phyloP scores from a whole-genome alignment of 2,113 vertebrate species.

The Mustelus asterias region DNA sequence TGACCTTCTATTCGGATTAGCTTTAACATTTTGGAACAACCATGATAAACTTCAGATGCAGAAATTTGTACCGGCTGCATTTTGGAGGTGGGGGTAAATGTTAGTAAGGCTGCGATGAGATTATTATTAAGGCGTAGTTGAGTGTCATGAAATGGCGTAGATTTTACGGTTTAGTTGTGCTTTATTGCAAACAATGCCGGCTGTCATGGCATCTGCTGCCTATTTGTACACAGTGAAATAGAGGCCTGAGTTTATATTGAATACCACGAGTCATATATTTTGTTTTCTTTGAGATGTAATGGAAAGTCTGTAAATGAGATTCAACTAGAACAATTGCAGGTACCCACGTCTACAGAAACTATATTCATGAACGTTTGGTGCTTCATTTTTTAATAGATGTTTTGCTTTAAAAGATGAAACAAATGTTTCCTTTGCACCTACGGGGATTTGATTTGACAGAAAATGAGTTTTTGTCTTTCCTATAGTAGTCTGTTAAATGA shows the following conservation, averaged over 20 bases:
- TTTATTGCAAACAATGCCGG: slow-evolving; percentile 60
- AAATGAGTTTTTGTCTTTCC: background rate
- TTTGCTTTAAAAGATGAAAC: slow-evolving; percentile 26
- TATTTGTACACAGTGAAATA: slow-evolving; percentile 56
- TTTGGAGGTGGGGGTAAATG: slow-evolving; percentile 26
- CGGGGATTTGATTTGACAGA: background rate
- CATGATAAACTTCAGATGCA: slow-evolving; percentile 39
- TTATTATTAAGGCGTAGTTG: slow-evolving; percentile 38
- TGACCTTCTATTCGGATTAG: slow-evolving; percentile 60
- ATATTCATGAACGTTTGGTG: slow-evolving; percentile 7
- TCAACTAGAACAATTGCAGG: slow-evolving; percentile 23
- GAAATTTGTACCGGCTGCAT: slow-evolving; percentile 36
- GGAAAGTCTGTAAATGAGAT: slow-evolving; percentile 35
- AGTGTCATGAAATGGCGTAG: slow-evolving; percentile 49
- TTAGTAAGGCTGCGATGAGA: slow-evolving; percentile 2
- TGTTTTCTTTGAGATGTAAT: slow-evolving; percentile 45
- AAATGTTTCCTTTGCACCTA: background rate
- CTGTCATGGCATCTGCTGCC: slow-evolving; percentile 60
- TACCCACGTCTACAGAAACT: slow-evolving; percentile 16
- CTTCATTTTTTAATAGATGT: slow-evolving; percentile 6
- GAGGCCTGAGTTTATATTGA: slow-evolving; percentile 61
- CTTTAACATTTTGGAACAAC: slow-evolving; percentile 38
- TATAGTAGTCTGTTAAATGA: background rate
- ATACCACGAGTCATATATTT: slow-evolving; percentile 61
- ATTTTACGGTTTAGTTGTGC: slow-evolving; percentile 55